Evolutionary conservation across 2,888 invertebrate genomes (phyloP).

Genomic region (Platypus cylindrus): DNA sequence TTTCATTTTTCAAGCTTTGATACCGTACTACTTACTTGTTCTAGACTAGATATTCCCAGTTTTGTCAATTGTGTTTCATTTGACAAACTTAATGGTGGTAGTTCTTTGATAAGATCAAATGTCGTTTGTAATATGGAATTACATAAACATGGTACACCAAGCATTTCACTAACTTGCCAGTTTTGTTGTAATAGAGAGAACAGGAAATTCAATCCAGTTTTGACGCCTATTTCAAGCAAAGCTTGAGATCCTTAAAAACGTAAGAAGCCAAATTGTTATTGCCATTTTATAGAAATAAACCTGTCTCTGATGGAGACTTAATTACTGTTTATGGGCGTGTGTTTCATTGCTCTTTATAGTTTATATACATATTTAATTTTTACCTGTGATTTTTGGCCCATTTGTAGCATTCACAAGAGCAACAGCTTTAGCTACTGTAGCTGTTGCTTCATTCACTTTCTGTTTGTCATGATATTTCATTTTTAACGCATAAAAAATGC

Average conservation of each 20-base stretch:
- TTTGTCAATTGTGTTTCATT: conserved; percentile 44
- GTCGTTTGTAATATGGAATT: conserved; percentile 47
- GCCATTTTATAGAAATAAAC: conserved; percentile 1
- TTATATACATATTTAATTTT: conserved; percentile 1
- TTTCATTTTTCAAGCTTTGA: background rate
- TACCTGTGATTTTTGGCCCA: conserved; percentile 19
- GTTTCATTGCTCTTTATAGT: no score
- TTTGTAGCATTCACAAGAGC: conserved; percentile 14
- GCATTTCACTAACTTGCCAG: conserved; percentile 38
- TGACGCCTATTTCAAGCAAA: conserved; percentile 47
- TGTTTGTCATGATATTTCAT: conserved; percentile 41
- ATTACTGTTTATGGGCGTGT: no score
- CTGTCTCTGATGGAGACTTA: background rate
- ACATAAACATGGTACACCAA: conserved; percentile 38
- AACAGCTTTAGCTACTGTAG: conserved; percentile 10
- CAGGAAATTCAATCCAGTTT: conserved; percentile 45
- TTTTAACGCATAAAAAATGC: conserved; percentile 44
- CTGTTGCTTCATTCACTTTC: conserved; percentile 18
- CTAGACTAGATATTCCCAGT: conserved; percentile 39
- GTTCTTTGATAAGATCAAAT: conserved; percentile 39
- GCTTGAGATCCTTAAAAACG: conserved; percentile 37
- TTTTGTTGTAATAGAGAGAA: conserved; percentile 47
- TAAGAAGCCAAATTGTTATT: background rate
- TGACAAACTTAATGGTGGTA: conserved; percentile 46
- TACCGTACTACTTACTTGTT: conserved; percentile 36